phyloP scores from a whole-genome alignment of 2,113 vertebrate genomes.

The Gymnocephalus cernua region DNA sequence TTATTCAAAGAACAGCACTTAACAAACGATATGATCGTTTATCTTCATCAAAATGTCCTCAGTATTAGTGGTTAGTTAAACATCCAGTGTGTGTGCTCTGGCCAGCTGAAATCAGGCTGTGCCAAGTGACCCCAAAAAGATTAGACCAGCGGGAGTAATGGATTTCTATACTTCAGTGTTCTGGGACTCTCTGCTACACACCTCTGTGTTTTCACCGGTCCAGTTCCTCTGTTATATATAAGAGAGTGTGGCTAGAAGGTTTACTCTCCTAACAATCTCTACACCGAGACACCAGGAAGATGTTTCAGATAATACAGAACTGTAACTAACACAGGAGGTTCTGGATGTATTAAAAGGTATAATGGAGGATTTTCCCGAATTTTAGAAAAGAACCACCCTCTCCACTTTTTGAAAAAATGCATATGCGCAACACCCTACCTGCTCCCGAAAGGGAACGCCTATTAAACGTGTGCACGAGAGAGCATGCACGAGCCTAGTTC shows the following conservation, averaged over 20 bases:
- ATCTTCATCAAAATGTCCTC: slow-evolving; percentile 37
- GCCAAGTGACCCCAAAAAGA: slow-evolving; percentile 60
- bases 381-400: no score
- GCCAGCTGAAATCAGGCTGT: slow-evolving; percentile 33
- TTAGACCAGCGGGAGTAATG: slow-evolving; percentile 53
- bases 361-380: no score
- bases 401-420: no score
- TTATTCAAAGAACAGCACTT: slow-evolving; percentile 20
- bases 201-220: slow-evolving; percentile 11
- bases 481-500: no score
- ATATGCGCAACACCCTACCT: no score
- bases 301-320: not conserved
- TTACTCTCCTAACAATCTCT: slow-evolving; percentile 18
- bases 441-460: no score
- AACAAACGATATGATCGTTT: slow-evolving; percentile 32
- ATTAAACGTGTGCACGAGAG: no score
- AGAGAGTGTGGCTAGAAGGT: slow-evolving; percentile 9
- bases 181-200: slow-evolving; percentile 16
- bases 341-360: not conserved
- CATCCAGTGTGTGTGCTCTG: slow-evolving; percentile 15
- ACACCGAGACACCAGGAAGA: not conserved
- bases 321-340: not conserved
- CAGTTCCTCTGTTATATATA: not conserved
- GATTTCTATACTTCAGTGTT: slow-evolving; percentile 48
- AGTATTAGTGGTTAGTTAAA: slow-evolving; percentile 28